These are phyloP conservation scores for Rallus crepitans DNA, from an alignment of 2,797 vertebrate species.

Conservation along the genomic window DNA sequence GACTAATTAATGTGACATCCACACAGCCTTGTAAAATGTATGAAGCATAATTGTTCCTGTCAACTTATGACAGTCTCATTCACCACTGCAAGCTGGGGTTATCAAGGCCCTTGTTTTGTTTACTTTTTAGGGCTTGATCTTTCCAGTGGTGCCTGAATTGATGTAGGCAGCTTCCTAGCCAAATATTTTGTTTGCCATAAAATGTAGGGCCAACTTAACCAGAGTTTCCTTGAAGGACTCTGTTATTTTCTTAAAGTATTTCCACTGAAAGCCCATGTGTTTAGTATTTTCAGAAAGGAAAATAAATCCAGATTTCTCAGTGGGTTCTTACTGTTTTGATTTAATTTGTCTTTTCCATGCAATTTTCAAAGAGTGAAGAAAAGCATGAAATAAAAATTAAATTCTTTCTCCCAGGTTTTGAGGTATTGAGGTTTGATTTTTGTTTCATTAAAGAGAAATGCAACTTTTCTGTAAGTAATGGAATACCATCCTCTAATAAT, in stretches of 20 bases:
- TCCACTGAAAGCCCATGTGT: neutral
- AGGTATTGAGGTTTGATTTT: neutral
- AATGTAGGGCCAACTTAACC: neutral
- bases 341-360: neutral
- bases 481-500: neutral
- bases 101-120: neutral
- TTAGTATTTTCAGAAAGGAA: neutral
- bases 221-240: neutral
- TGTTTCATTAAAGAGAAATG: neutral
- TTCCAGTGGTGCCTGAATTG: neutral
- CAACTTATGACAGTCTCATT: neutral
- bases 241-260: neutral
- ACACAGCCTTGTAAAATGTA: neutral
- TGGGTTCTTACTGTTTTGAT: neutral
- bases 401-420: neutral
- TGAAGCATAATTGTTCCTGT: conserved; percentile 25
- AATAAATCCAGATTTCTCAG: neutral
- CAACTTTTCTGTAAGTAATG: neutral
- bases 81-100: neutral
- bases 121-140: neutral
- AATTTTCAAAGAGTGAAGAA: neutral
- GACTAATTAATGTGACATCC: conserved; percentile 43
- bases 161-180: neutral
- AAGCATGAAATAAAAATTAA: neutral
- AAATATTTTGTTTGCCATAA: neutral